Percentiles rank a stretch among this genome's conserved stretches.
These are phyloP conservation scores for Riptortus pedestris DNA, from an alignment of 1,140 invertebrate genomes.

Conservation along the genomic window DNA sequence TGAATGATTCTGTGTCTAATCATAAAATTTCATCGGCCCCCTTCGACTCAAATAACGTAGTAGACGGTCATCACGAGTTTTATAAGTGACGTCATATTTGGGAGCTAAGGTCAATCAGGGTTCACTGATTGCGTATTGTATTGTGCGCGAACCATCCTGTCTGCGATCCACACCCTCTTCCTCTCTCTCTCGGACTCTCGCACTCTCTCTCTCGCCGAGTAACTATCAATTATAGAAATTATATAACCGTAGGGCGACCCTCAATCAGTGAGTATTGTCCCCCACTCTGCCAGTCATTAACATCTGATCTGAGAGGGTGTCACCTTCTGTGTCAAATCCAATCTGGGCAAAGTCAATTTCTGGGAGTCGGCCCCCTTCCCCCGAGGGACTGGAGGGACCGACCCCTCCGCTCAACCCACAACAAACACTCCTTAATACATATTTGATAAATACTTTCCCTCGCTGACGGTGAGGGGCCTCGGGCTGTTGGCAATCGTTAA, in stretches of 20 bases:
- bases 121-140: neutral
- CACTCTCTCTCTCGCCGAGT: neutral
- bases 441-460: neutral
- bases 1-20: too few species aligned
- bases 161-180: neutral
- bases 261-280: conserved; percentile 1
- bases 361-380: too few species aligned
- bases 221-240: conserved; percentile 2
- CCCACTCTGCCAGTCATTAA: neutral
- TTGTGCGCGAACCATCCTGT: neutral
- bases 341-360: too few species aligned
- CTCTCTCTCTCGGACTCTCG: neutral
- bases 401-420: neutral
- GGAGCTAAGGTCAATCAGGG: neutral
- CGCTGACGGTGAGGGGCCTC: neutral
- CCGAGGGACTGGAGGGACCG: neutral
- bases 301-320: neutral
- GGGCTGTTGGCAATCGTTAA: neutral
- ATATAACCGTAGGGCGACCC: neutral
- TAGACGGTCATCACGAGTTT: too few species aligned
- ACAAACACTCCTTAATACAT: neutral
- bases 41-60: too few species aligned
- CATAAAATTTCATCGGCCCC: too few species aligned
- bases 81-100: neutral
- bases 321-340: neutral